phyloP scores from a whole-genome alignment of 2,888 invertebrate genomes.

The Amphiduros pacificus region DNA sequence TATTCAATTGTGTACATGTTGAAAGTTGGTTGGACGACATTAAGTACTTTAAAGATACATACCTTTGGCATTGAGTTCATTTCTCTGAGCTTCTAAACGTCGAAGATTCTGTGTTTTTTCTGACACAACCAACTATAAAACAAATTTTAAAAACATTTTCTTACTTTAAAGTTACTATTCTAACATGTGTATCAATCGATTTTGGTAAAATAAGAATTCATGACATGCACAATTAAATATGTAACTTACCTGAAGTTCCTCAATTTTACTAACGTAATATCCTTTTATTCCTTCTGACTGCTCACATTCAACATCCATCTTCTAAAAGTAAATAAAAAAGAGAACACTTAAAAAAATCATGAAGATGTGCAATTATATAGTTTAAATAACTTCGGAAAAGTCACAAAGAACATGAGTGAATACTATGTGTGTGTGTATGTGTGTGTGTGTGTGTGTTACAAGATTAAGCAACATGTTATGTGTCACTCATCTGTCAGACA shows the following conservation, averaged over 20 bases:
- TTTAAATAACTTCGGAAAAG: too few species aligned
- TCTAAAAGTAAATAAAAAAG: conserved; percentile 23
- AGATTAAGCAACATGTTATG: too few species aligned
- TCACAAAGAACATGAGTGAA: too few species aligned
- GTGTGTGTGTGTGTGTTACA: too few species aligned
- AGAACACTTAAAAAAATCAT: too few species aligned
- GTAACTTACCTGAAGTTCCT: conserved; percentile 78
- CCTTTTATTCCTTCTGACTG: conserved; percentile 73
- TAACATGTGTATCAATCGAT: background rate
- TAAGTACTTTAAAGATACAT: conserved; percentile 4
- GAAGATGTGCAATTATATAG: too few species aligned
- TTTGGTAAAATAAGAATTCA: too few species aligned
- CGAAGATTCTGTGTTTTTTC: conserved; percentile 96
- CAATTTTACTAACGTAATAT: conserved; percentile 97
- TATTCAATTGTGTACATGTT: too few species aligned
- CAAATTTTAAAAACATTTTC: background rate
- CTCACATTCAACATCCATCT: conserved; percentile 56
- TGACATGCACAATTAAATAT: too few species aligned
- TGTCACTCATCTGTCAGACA: too few species aligned
- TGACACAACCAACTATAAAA: conserved; percentile 77
- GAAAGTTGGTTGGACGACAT: too few species aligned
- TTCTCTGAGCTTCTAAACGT: conserved; percentile 95
- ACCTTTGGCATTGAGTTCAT: conserved; percentile 98
- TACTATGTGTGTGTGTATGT: too few species aligned
- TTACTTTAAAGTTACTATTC: background rate